Evolutionary conservation across 2,113 vertebrate species (phyloP), one percentile per base, ranked within the genome.

Genomic region (Colossoma macropomum): DNA sequence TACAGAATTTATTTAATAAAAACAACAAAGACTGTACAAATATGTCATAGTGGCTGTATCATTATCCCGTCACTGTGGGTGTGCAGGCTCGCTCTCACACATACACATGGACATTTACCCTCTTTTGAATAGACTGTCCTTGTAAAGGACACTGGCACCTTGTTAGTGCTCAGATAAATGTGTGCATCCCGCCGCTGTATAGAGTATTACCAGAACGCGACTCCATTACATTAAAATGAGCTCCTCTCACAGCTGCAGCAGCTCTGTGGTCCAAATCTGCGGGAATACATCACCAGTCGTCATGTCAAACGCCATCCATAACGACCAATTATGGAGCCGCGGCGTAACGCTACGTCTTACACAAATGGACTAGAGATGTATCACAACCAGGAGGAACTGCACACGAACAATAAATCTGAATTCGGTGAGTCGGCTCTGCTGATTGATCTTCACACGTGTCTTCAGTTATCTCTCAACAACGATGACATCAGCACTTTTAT

Each of bases 101-200:
- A 69, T 17, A 69, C 17, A 34, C 66, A 66, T 8, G 32, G 11
- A 65, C 34, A 68, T 11, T 80, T 77, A 60, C 77, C 77, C 83
- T 80, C 21, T 34, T 30, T 16, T 83, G 75, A 86, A 86, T 84
- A 86, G 84, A 84, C 78, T 85, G 80, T 83, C 45, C 69, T 68
- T 85, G 79, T 87, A 87, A 89, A 86, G 71, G 84, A 16, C 1
- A 79, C 82, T 87, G 89, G 86, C 84, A 85, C 89, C 86, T 88
- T 90, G 86, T 90, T 90, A 89, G 84, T 2, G 56, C 69, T 62
- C 68, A 84, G 83, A 85, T 86, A 66, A 70, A 88, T 86, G 75
- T 80, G 85, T 87, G 84, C 86, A 88, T 90, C 82, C 80, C 72
- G 54, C 38, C 9, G 19, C 34, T n/a, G 38, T 86, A 79, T 69